Conservation (phyloP, 1,140 invertebrate genomes). For the Eupeodes corollae region DNA sequence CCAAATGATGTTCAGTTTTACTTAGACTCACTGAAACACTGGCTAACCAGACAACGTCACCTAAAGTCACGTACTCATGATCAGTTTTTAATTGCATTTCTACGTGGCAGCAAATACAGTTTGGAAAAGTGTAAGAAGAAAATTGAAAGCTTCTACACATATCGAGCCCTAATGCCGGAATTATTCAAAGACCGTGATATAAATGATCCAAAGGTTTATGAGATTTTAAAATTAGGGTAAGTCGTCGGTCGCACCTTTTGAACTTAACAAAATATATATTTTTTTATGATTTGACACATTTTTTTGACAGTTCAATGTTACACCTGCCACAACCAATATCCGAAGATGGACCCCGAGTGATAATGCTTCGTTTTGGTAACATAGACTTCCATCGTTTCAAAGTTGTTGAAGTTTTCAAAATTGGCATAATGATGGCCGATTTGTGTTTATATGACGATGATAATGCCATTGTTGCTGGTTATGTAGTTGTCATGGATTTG, state of each 20-base stretch:
- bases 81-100: conserved; percentile 45
- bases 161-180: conserved; percentile 43
- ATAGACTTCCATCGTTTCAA: conserved; percentile 31
- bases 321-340: conserved; percentile 25
- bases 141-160: conserved; percentile 47
- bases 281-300: neutral
- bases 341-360: conserved; percentile 35
- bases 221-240: conserved; percentile 38
- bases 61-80: conserved; percentile 39
- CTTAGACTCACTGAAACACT: conserved; percentile 43
- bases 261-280: neutral
- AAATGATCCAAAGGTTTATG: conserved; percentile 17
- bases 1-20: conserved; percentile 35
- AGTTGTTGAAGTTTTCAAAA: conserved; percentile 19
- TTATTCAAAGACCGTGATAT: conserved; percentile 26
- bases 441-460: conserved; percentile 26
- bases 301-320: neutral
- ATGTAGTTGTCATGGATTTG: conserved; percentile 37
- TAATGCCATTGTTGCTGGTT: conserved; percentile 13
- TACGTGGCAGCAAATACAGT: conserved; percentile 53
- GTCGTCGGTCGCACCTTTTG: neutral
- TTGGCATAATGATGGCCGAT: conserved; percentile 27
- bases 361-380: conserved; percentile 32
- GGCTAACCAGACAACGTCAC: conserved; percentile 48
- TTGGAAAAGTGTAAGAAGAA: conserved; percentile 49